Percentiles rank a stretch among this genome's conserved stretches.
phyloP scores from a whole-genome alignment of 2,113 vertebrate species.

The Pollachius pollachius region DNA sequence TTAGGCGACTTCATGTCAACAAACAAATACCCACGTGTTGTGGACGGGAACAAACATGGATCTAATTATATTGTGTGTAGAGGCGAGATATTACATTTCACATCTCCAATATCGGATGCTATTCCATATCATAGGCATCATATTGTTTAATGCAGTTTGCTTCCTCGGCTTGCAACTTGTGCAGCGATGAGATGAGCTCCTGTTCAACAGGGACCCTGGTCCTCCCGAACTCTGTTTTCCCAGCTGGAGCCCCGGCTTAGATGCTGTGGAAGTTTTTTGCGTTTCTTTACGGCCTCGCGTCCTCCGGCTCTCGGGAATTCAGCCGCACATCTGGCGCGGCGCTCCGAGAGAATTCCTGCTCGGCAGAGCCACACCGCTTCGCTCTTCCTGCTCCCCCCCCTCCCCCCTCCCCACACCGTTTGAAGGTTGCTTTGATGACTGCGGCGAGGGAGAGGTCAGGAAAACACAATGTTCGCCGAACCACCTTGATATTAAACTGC shows the following conservation, averaged over 20 bases:
- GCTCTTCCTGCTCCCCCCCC: constrained; percentile 63
- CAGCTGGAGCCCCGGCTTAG: constrained; percentile 60
- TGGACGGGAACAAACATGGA: too few species aligned
- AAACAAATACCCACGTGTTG: too few species aligned
- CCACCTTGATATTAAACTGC: constrained; percentile 56
- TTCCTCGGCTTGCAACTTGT: constrained; percentile 51
- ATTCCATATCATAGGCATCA: too few species aligned
- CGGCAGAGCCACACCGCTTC: constrained; percentile 63
- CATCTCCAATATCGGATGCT: too few species aligned
- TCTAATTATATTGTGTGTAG: too few species aligned
- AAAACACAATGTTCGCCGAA: constrained; percentile 58
- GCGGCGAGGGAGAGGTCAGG: constrained; percentile 23
- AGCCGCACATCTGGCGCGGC: constrained; percentile 64
- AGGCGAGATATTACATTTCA: too few species aligned
- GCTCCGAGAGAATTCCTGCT: constrained; percentile 49
- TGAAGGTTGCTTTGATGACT: constrained; percentile 67
- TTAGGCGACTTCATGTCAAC: too few species aligned
- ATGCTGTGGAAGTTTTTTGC: constrained; percentile 40
- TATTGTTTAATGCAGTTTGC: background rate
- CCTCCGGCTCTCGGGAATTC: constrained; percentile 24
- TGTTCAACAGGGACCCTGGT: constrained; percentile 39
- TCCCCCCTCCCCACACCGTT: constrained; percentile 17
- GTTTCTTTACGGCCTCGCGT: constrained; percentile 5
- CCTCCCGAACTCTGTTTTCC: constrained; percentile 65
- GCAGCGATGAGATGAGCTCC: constrained; percentile 44